Evolutionary conservation across 2,888 invertebrate genomes (phyloP).

Genomic region (Chelonus formosanus): DNA sequence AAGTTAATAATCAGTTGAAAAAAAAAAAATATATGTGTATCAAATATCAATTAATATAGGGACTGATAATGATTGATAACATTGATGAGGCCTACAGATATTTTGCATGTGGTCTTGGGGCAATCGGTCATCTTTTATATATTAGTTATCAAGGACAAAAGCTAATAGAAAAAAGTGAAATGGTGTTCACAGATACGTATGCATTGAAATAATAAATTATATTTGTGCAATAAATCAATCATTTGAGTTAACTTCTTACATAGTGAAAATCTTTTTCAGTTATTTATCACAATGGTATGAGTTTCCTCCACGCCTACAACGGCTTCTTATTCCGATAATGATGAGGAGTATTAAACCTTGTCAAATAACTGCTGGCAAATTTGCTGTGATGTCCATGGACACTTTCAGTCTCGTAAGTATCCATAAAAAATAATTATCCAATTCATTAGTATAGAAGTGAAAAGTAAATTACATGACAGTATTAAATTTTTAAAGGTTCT

Average conservation of each 20-base stretch:
- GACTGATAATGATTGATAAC: constrained; percentile 32
- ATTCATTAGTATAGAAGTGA: too few relatives aligned
- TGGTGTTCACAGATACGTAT: constrained; percentile 33
- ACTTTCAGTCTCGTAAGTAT: constrained; percentile 33
- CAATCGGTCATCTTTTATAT: constrained; percentile 33
- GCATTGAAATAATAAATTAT: constrained; percentile 3
- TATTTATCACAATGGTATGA: constrained; percentile 29
- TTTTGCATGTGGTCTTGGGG: constrained; percentile 32
- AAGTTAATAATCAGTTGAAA: not conserved
- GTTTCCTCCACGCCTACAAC: constrained; percentile 17
- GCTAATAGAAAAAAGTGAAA: constrained; percentile 36
- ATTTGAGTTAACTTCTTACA: not conserved
- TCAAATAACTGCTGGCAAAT: constrained; percentile 35
- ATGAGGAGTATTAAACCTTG: constrained; percentile 29
- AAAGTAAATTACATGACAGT: too few relatives aligned
- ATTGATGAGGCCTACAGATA: constrained; percentile 32
- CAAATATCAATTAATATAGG: constrained; percentile 9
- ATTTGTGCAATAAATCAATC: not conserved
- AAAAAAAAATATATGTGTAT: not conserved
- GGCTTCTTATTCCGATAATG: constrained; percentile 30
- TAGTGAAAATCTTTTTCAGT: constrained; percentile 3
- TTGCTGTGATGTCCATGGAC: constrained; percentile 37
- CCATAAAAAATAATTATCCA: not conserved
- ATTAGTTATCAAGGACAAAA: constrained; percentile 35
- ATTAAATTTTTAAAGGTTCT: too few relatives aligned